Evolutionary conservation across 2,888 invertebrate species (phyloP), one percentile per base, ranked within the genome.

Genomic region (Epinotia brunnichana): DNA sequence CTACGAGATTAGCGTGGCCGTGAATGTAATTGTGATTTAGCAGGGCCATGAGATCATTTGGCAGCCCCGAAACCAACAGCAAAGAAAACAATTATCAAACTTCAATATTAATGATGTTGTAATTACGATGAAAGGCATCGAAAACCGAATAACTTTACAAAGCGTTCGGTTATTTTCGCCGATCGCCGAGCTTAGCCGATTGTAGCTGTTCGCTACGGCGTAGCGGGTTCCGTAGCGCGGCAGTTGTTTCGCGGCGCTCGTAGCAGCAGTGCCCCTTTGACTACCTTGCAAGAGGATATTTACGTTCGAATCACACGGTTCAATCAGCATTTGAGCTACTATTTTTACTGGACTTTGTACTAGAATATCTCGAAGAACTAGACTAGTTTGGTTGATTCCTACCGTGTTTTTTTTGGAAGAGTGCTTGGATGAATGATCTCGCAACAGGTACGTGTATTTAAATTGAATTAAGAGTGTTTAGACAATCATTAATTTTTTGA

Each of bases 161-260:
- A 70, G 66, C 71, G 79, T 79, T 91, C 90, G 90, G 87, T 67
- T 75, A 77, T 83, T 85, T 88, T 83, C 91, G 90, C 76, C 82
- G 77, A 77, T 81, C 73, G 75, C 82, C 90, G 89, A 88, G 78
- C 75, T 70, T 74, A 63, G 74, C 83, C 85, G 88, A 85, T 78
- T 77, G 80, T 80, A 81, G 84, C 81, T 85, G 85, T 88, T 86
- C 83, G 80, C 83, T 73, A 69, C 69, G 75, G 75, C 74, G 80
- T 77, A 85, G 77, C 78, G 77, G 79, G 80, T 80, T 79, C 82
- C 87, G 90, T 89, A 90, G 89, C 87, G 77, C 84, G 86, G 86
- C 86, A 92, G 92, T 92, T 85, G 87, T 83, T 83, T 82, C 88
- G 90, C 87, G 86, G 86, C 83, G 72, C 74, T 80, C 87, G 90